These are phyloP conservation scores for Thymallus thymallus DNA, from an alignment of 2,113 vertebrate species.

Conservation along the genomic window DNA sequence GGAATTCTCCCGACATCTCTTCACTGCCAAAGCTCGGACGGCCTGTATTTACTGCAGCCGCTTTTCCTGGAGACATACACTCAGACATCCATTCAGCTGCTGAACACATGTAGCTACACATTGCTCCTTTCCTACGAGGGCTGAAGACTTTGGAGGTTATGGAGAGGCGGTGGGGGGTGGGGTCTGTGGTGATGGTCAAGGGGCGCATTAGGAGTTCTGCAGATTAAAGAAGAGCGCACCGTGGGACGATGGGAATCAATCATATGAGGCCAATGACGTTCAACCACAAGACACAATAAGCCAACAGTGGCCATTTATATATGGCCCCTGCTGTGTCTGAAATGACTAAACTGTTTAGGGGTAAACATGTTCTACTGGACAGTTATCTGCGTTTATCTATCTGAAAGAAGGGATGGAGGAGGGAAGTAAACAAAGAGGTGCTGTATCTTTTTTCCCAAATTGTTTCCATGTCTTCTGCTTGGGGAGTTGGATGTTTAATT, in stretches of 20 bases:
- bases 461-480: slow-evolving; percentile 41
- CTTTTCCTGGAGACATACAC: slow-evolving; percentile 50
- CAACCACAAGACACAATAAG: background rate
- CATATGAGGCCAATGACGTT: background rate
- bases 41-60: slow-evolving; percentile 35
- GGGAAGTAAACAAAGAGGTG: slow-evolving; percentile 18
- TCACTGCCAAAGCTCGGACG: slow-evolving; percentile 34
- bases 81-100: slow-evolving; percentile 55
- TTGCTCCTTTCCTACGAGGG: slow-evolving; percentile 25
- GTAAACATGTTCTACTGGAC: slow-evolving; percentile 38
- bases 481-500: slow-evolving; percentile 30
- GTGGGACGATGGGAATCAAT: background rate
- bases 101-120: slow-evolving; percentile 58
- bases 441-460: slow-evolving; percentile 39
- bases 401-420: slow-evolving; percentile 2
- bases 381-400: background rate
- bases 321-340: slow-evolving; percentile 16
- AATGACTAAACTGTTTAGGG: background rate
- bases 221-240: background rate
- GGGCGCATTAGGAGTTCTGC: background rate
- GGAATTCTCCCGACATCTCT: slow-evolving; percentile 10
- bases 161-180: background rate
- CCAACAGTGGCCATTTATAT: slow-evolving; percentile 32
- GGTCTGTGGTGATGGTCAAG: background rate
- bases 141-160: slow-evolving; percentile 15